Conservation (phyloP, 2,113 vertebrate species). For the Plecotus auritus region DNA sequence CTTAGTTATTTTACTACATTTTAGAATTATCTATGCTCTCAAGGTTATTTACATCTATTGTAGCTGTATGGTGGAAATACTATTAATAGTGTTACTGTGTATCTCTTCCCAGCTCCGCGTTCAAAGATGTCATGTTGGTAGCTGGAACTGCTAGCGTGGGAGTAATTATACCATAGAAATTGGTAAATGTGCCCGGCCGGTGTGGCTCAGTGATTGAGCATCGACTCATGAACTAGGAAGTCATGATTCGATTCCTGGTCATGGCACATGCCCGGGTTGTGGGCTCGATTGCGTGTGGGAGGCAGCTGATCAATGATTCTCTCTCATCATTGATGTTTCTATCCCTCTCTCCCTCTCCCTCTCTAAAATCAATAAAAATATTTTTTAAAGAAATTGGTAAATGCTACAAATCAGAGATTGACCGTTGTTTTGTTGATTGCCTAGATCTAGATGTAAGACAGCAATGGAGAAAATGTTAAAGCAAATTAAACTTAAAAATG, state of each 20-base stretch:
- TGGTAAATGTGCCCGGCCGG: background rate
- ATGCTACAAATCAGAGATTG: background rate
- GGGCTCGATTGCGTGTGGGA: no score
- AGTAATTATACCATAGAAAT: background rate
- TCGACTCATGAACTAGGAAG: no score
- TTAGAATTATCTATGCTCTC: background rate
- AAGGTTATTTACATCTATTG: background rate
- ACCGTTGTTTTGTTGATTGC: background rate
- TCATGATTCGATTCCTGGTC: no score
- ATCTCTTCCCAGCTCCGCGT: background rate
- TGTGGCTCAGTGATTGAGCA: no score
- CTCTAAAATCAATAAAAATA: no score
- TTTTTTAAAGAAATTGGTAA: background rate
- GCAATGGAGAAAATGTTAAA: background rate
- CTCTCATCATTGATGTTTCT: no score
- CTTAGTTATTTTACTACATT: background rate
- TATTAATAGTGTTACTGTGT: background rate
- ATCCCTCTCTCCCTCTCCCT: no score
- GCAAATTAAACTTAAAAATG: background rate
- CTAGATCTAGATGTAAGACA: conserved; percentile 13
- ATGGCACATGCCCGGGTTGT: no score
- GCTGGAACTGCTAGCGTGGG: background rate
- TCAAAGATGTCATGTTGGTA: background rate
- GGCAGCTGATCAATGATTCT: no score
- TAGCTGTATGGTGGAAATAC: background rate